Evolutionary conservation across 2,888 invertebrate genomes (phyloP), one percentile per base, ranked within the genome.

Genomic region (Napeogenes inachia): DNA sequence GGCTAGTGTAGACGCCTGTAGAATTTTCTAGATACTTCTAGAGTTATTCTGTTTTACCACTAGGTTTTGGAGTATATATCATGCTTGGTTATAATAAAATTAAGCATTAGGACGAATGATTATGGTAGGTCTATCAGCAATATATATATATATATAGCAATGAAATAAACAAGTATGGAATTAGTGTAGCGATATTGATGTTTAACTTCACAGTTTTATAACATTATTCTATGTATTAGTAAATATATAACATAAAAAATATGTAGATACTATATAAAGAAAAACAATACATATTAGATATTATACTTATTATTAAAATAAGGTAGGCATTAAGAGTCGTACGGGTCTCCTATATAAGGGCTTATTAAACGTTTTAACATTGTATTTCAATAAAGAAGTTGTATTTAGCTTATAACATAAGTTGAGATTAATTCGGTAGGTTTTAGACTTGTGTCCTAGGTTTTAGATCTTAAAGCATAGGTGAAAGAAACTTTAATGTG

Each of bases 1-100:
- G 91, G 91, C 85, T 91, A 13, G 91, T 91, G 4, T 91, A 74
- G 71, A 10, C 30, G 10, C 30, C 10, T 3, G 30, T 35, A 35
- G 35, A 35, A 8, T 30, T 6, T 50, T 30, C 50, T 50, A 50
- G 50, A 50, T 50, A 30, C 21, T 50, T 50, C 50, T 50, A 50
- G 50, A 50, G 10, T 42, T 30, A 30, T 8, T 30, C 30, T 50
- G 12, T 50, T 50, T 50, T 35, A 35, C 6, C 6, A 35, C 35
- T 35, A 35, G 2, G 30, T 10, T 21, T 30, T 21, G 3, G 30
- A 30, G 10, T 42, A 6, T 42, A 42, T 42, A 42, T 42, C 42
- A 8, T 3, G 8, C 10, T 42, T 10, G 12, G 12, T 42, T 42
- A 10, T 6, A 35, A 5, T 35, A 35, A 35, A 35, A 42, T 42